A percentile compares a stretch with the other conserved stretches of the same genome.
Evolutionary conservation across 2,113 vertebrate species (phyloP).

Genomic region (Tyto alba): DNA sequence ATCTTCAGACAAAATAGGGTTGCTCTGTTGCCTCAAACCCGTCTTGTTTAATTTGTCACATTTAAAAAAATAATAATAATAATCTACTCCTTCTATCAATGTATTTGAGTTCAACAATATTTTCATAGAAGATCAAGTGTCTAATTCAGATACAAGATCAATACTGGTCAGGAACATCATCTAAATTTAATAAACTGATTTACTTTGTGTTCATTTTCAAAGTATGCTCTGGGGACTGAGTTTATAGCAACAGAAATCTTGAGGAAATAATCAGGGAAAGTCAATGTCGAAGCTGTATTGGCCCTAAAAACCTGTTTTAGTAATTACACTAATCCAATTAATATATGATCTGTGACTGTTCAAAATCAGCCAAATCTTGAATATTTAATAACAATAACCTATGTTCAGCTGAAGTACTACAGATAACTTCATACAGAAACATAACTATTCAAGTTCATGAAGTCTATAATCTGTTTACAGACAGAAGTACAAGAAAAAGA

Average conservation of each 20-base stretch:
- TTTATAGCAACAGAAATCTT: neutral
- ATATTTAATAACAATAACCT: neutral
- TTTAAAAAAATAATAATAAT: neutral
- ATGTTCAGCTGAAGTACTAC: neutral
- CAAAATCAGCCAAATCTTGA: neutral
- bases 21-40: neutral
- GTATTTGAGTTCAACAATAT: neutral
- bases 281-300: neutral
- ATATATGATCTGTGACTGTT: neutral
- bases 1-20: neutral
- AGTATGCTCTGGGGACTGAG: neutral
- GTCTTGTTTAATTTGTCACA: neutral
- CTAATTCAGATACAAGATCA: neutral
- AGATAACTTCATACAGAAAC: neutral
- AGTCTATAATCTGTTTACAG: neutral
- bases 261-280: neutral
- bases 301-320: neutral
- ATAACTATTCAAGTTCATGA: neutral
- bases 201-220: neutral
- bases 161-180: neutral
- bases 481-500: neutral
- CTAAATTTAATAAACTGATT: neutral
- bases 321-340: neutral
- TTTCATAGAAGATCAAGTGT: neutral
- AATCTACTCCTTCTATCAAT: neutral